Conservation (phyloP, 2,888 invertebrate genomes). For the Myopa tessellatipennis region DNA sequence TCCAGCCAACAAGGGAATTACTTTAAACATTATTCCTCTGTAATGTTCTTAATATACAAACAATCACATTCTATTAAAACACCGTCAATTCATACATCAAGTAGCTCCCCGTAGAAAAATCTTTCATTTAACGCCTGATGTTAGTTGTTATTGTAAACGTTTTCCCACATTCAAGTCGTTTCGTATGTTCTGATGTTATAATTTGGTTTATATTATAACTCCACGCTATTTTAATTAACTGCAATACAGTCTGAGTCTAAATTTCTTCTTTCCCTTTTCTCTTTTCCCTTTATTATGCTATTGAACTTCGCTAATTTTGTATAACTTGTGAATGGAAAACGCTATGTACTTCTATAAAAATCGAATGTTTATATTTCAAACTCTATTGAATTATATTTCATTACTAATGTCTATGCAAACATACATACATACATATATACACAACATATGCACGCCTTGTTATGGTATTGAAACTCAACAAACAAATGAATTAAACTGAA, state of each 20-base stretch:
- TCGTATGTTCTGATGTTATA: background rate
- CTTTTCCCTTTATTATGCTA: conserved; percentile 17
- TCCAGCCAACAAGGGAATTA: no score
- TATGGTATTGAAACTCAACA: background rate
- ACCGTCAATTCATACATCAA: background rate
- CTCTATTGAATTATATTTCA: background rate
- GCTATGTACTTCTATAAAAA: background rate
- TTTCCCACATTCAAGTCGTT: background rate
- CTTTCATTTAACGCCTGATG: background rate
- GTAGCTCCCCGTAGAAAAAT: background rate
- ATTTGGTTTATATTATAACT: conserved; percentile 1
- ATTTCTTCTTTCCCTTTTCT: conserved; percentile 27
- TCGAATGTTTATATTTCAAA: background rate
- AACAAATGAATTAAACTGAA: conserved; percentile 16
- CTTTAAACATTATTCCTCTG: no score
- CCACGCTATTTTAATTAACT: background rate
- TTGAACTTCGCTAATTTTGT: conserved; percentile 7
- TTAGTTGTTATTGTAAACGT: background rate
- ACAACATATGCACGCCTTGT: conserved; percentile 31
- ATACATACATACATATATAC: background rate
- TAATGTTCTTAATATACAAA: no score
- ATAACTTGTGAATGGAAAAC: conserved; percentile 8
- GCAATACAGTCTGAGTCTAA: conserved; percentile 4
- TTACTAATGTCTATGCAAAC: background rate
- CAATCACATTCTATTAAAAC: background rate